Conservation (phyloP, 2,888 invertebrate genomes). For the Drosophila merina region DNA sequence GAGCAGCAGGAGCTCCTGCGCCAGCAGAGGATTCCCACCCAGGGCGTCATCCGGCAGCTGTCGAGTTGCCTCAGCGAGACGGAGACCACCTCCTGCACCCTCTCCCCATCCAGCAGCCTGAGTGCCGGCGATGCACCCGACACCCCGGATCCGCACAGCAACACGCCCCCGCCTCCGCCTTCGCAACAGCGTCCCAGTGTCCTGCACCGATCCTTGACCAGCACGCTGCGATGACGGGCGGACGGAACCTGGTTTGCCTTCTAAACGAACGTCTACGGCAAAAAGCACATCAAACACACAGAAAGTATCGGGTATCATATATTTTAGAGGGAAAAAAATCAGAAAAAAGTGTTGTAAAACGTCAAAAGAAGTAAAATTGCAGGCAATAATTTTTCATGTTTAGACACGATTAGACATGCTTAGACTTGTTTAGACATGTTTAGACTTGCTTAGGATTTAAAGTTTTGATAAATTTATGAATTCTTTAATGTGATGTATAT, state of each 20-base stretch:
- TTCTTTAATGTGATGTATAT: not conserved
- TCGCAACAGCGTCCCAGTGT: slow-evolving; percentile 35
- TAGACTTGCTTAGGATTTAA: no score
- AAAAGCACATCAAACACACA: slow-evolving; percentile 55
- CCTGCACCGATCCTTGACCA: slow-evolving; percentile 56
- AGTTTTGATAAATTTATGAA: no score
- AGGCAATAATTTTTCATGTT: no score
- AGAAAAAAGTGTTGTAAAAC: not conserved
- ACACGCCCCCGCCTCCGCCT: slow-evolving; percentile 42
- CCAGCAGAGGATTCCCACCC: slow-evolving; percentile 27
- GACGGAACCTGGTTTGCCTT: slow-evolving; percentile 63
- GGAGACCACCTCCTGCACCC: slow-evolving; percentile 47
- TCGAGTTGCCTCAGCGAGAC: slow-evolving; percentile 60
- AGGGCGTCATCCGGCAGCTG: slow-evolving; percentile 47
- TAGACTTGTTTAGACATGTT: no score
- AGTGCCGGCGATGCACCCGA: slow-evolving; percentile 59
- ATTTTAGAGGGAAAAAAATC: not conserved
- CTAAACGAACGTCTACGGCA: slow-evolving; percentile 67
- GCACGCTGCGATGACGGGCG: slow-evolving; percentile 77
- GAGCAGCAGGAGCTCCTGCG: no score
- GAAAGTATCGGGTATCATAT: not conserved
- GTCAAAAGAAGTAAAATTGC: no score
- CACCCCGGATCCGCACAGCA: slow-evolving; percentile 48
- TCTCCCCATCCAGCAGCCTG: slow-evolving; percentile 65
- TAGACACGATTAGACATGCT: no score